A percentile compares a stretch with the other conserved stretches of the same genome.
Evolutionary conservation across 1,140 invertebrate species (phyloP).

Genomic region (Arion vulgaris): DNA sequence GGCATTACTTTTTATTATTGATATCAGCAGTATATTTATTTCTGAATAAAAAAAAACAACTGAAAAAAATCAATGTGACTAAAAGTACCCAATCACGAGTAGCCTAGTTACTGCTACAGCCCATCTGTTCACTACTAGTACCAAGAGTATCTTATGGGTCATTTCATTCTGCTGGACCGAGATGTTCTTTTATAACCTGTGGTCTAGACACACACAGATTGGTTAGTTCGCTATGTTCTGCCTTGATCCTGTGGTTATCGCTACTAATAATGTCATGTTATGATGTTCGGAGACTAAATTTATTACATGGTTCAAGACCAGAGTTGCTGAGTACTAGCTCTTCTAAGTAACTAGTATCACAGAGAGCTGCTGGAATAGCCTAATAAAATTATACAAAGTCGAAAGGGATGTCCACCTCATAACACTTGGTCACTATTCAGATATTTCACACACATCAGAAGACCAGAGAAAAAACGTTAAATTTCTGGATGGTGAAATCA

Average conservation of each 20-base stretch:
- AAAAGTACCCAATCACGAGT: no score
- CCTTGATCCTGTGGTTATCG: neutral
- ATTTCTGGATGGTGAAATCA: no score
- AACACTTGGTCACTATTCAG: neutral
- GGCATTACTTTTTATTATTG: no score
- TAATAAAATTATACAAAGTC: neutral
- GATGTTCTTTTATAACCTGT: neutral
- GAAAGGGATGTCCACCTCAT: neutral
- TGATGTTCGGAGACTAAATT: neutral
- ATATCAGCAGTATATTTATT: no score
- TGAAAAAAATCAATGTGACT: no score
- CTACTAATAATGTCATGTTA: neutral
- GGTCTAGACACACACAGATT: neutral
- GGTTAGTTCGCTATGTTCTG: neutral
- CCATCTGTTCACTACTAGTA: no score
- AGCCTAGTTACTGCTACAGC: no score
- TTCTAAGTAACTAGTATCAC: neutral
- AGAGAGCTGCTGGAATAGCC: neutral
- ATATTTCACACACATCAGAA: neutral
- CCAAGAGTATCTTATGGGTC: neutral
- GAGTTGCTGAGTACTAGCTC: neutral
- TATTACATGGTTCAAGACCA: neutral
- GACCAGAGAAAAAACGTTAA: neutral
- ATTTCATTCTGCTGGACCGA: neutral
- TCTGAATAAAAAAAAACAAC: no score